Conservation (phyloP, 2,113 vertebrate species). For the Isichthys henryi region DNA sequence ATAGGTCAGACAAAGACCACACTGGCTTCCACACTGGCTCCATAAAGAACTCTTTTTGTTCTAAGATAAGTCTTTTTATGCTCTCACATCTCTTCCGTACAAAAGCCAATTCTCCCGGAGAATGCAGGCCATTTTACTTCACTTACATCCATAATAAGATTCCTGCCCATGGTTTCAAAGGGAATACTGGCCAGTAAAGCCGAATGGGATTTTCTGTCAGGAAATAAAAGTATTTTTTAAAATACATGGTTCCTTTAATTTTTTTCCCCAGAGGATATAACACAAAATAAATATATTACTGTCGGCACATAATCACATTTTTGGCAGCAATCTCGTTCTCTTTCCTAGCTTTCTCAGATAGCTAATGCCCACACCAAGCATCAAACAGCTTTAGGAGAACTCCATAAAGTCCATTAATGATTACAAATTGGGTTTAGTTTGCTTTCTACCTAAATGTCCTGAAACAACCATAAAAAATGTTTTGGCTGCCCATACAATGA, state of each 20-base stretch:
- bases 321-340: not conserved
- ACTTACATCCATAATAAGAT: constrained; percentile 25
- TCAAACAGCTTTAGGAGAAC: not conserved
- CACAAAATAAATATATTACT: not conserved
- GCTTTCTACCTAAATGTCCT: not conserved
- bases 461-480: not conserved
- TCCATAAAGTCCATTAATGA: not conserved
- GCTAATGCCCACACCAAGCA: not conserved
- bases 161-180: not conserved
- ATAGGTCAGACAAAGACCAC: constrained; percentile 37
- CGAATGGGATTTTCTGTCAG: not conserved
- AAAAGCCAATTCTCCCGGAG: constrained; percentile 46
- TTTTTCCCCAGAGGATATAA: not conserved
- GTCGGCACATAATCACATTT: not conserved
- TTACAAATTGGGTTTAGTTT: not conserved
- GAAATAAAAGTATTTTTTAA: not conserved
- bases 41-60: constrained; percentile 24
- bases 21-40: constrained; percentile 31
- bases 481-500: not conserved
- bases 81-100: constrained; percentile 50
- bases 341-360: not conserved
- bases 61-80: constrained; percentile 42
- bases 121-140: constrained; percentile 44
- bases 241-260: not conserved
- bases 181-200: not conserved